A percentile compares a stretch with the other conserved stretches of the same genome.
Evolutionary conservation across 2,797 vertebrate species (phyloP).

Genomic region (Emydoidea blandingii): DNA sequence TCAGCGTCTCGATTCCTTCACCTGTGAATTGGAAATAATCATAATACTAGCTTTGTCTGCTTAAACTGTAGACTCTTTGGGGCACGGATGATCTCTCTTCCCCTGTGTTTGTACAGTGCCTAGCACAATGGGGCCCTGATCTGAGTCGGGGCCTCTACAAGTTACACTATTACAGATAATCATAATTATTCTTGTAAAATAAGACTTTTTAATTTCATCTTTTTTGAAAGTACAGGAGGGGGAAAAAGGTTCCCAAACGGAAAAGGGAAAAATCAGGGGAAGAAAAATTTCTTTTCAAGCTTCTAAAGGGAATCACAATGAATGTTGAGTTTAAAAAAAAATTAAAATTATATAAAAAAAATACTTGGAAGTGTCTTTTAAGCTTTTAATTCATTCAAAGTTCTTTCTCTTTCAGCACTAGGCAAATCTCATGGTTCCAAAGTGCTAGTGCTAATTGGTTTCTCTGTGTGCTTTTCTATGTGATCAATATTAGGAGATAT

Average conservation of each 20-base stretch:
- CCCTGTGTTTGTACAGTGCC: neutral
- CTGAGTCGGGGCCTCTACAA: neutral
- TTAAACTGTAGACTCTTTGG: fast-evolving
- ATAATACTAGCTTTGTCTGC: neutral
- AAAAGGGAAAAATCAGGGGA: constrained; percentile 17
- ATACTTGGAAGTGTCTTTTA: constrained; percentile 71
- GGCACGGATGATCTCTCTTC: constrained; percentile 21
- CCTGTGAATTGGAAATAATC: constrained; percentile 14
- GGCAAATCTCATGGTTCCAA: constrained; percentile 70
- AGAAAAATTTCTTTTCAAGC: constrained; percentile 52
- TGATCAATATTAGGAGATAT: constrained; percentile 63
- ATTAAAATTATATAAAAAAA: constrained; percentile 60
- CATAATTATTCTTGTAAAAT: neutral
- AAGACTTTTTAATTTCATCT: neutral
- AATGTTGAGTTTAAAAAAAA: constrained; percentile 68
- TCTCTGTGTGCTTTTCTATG: constrained; percentile 49
- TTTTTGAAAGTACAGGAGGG: neutral
- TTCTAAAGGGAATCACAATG: constrained; percentile 55
- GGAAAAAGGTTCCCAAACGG: neutral
- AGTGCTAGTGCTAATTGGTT: constrained; percentile 72
- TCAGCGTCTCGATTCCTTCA: constrained; percentile 35
- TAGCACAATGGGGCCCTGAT: constrained; percentile 14
- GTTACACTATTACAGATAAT: neutral
- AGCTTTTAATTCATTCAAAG: constrained; percentile 48
- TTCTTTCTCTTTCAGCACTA: constrained; percentile 50